These are phyloP conservation scores for Nestor notabilis DNA, from an alignment of 2,113 vertebrate genomes.

Conservation along the genomic window DNA sequence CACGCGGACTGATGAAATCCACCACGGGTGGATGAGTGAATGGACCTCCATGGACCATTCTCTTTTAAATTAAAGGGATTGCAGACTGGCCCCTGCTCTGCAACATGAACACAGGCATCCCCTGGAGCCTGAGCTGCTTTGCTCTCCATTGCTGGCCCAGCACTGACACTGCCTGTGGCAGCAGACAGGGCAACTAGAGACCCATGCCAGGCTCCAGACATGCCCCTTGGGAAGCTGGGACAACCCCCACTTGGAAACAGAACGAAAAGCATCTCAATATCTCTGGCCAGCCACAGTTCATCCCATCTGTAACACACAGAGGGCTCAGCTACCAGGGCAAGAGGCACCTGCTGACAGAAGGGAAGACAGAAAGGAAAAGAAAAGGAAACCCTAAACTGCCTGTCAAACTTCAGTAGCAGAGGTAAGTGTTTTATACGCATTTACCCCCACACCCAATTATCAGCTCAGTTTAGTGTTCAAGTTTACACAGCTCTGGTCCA, in stretches of 20 bases:
- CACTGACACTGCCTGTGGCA: not conserved
- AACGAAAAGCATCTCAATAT: not conserved
- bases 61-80: not conserved
- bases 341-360: not conserved
- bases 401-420: not conserved
- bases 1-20: not conserved
- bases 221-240: not conserved
- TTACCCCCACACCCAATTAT: not conserved
- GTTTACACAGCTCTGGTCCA: not conserved
- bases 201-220: rapidly evolving
- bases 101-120: not conserved
- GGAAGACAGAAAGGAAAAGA: not conserved
- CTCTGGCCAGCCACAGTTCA: rapidly evolving
- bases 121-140: not conserved
- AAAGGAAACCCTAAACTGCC: not conserved
- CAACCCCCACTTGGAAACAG: not conserved
- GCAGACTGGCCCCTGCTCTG: not conserved
- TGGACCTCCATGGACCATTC: not conserved
- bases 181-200: not conserved
- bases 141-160: not conserved
- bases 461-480: not conserved
- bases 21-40: not conserved
- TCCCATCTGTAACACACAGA: not conserved
- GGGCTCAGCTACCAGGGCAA: not conserved
- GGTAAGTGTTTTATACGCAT: not conserved